Evolutionary conservation across 2,888 invertebrate species (phyloP), one percentile per base, ranked within the genome.

Genomic region (Ephialtes manifestator): DNA sequence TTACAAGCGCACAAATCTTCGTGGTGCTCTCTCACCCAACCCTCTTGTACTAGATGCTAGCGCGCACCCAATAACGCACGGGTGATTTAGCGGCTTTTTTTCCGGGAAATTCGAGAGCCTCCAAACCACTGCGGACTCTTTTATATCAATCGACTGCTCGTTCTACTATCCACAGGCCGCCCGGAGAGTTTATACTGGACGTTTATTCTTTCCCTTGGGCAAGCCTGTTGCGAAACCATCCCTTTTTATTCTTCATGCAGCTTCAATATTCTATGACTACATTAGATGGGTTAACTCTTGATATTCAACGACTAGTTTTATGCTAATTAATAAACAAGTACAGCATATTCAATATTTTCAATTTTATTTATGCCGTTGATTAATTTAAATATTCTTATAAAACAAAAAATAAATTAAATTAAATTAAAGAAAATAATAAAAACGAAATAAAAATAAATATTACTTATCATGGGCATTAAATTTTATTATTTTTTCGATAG

Each of bases 81-180:
- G 89, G 92, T 93, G 93, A 93, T 93, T 93, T 93, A 93, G 87
- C 92, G 89, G 90, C 87, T 90, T 92, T 81, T 78, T 85, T 92
- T 90, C 88, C 87, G 86, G 84, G 88, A 88, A 90, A 90, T 90
- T 89, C 89, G 87, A 86, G 84, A 76, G 87, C 88, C 86, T 84
- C 83, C 85, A 82, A 87, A 79, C 85, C 84, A 87, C 86, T 86
- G 84, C 85, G 85, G 92, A 91, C 90, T 92, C 91, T 92, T 92
- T 92, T 92, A 91, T 93, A 92, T 93, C 92, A 92, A 92, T 92
- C 90, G 92, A 87, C 84, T 88, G 84, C 80, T 60, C 81, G 75
- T 75, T 82, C 70, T 78, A 84, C 72, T 83, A 76, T 86, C 80
- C 74, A 71, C 75, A 51, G 82, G 67, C 43, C 78, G 51, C 81